Conservation (phyloP, 2,888 invertebrate genomes). For the Brachylomia viminalis region DNA sequence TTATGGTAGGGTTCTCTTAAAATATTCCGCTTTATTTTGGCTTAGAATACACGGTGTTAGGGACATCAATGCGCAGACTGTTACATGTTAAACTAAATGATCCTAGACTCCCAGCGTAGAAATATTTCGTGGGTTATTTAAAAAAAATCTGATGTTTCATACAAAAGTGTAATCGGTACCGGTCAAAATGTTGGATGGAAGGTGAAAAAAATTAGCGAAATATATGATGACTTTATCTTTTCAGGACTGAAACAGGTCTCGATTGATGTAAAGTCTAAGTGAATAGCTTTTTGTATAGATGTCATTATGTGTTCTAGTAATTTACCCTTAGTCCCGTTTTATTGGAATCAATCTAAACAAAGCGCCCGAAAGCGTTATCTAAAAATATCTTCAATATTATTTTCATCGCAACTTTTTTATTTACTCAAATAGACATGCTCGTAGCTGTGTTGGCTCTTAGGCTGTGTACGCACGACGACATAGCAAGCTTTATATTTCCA, state of each 20-base stretch:
- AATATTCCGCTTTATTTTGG: constrained; percentile 14
- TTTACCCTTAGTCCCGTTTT: background rate
- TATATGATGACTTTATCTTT: background rate
- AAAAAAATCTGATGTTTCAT: background rate
- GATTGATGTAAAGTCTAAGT: background rate
- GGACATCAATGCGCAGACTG: background rate
- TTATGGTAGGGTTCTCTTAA: constrained; percentile 51
- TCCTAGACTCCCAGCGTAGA: background rate
- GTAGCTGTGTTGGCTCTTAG: background rate
- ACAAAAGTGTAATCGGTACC: background rate
- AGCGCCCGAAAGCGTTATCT: background rate
- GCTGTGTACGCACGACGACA: too few relatives aligned
- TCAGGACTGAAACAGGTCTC: background rate
- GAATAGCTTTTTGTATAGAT: background rate
- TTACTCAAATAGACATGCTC: too few relatives aligned
- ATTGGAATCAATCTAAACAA: constrained; percentile 7
- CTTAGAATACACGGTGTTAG: constrained; percentile 3
- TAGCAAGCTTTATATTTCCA: too few relatives aligned
- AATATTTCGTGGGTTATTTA: background rate
- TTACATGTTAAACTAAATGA: too few relatives aligned
- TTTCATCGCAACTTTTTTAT: background rate
- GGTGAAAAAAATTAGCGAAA: background rate
- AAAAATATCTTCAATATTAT: constrained; percentile 18
- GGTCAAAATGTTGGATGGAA: background rate
- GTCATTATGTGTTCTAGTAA: background rate